Percentiles rank a stretch among this genome's conserved stretches.
Evolutionary conservation across 2,113 vertebrate species (phyloP).

Genomic region (Heterocephalus glaber): DNA sequence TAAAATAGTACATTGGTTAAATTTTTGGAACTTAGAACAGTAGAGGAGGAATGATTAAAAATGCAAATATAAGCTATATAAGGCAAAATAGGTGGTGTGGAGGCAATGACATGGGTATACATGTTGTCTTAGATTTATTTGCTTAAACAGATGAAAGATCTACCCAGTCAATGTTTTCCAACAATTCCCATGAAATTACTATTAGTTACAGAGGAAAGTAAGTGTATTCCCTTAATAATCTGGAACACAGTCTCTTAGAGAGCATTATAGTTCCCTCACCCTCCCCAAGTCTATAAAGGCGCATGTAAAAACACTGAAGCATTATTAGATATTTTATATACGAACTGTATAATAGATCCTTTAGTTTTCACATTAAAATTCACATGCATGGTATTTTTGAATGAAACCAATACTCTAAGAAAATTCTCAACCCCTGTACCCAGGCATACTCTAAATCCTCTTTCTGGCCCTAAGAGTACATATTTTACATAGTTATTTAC

Average conservation of each 20-base stretch:
- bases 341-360: not conserved
- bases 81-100: not conserved
- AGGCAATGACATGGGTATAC: not conserved
- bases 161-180: not conserved
- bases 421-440: not conserved
- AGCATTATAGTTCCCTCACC: not conserved
- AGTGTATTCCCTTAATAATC: not conserved
- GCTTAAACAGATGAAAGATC: constrained; percentile 11
- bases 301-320: not conserved
- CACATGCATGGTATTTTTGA: not conserved
- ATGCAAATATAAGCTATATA: not conserved
- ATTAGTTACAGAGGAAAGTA: constrained; percentile 27
- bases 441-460: not conserved
- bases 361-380: constrained; percentile 47
- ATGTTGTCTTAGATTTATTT: not conserved
- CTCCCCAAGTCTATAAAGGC: constrained; percentile 7
- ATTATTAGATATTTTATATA: not conserved
- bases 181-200: constrained; percentile 38
- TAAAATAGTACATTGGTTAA: not conserved
- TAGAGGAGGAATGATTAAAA: not conserved
- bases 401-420: not conserved
- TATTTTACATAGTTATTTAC: constrained; percentile 47
- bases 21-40: not conserved
- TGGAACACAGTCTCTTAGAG: not conserved
- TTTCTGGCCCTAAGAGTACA: not conserved